Evolutionary conservation across 2,888 invertebrate genomes (phyloP).

Genomic region (Leptinotarsa haldemani): DNA sequence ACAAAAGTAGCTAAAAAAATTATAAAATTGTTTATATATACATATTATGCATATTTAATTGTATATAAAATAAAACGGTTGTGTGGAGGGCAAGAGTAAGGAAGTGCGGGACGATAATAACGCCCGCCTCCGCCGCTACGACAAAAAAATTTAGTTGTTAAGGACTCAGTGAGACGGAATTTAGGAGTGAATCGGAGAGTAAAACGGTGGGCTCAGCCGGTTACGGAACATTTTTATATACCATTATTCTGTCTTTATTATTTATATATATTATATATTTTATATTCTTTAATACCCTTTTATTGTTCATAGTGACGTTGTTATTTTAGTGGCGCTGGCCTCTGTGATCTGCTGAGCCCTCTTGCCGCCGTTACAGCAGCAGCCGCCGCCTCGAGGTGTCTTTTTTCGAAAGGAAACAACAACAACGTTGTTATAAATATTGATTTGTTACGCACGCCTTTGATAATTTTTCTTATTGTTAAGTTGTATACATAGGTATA

Average conservation of each 20-base stretch:
- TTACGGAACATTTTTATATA: constrained; percentile 55
- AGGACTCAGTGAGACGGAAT: not conserved
- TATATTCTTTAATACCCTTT: constrained; percentile 61
- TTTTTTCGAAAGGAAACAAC: too few species aligned
- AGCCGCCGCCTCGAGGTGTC: too few species aligned
- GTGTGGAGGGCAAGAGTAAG: constrained; percentile 53
- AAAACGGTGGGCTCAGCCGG: constrained; percentile 47
- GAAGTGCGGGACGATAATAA: constrained; percentile 37
- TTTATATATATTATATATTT: constrained; percentile 61
- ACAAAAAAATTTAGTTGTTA: not conserved
- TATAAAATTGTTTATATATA: constrained; percentile 64
- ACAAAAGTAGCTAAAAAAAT: constrained; percentile 63
- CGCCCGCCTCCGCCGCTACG: too few species aligned
- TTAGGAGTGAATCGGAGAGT: not conserved
- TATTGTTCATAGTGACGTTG: constrained; percentile 61
- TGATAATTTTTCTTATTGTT: constrained; percentile 61
- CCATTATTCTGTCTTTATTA: constrained; percentile 52
- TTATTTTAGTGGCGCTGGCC: constrained; percentile 53
- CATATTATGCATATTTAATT: constrained; percentile 59
- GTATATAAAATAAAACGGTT: constrained; percentile 56
- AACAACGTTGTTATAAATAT: constrained; percentile 40
- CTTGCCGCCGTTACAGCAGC: not conserved
- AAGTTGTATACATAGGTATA: constrained; percentile 63
- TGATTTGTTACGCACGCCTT: constrained; percentile 55
- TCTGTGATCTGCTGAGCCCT: constrained; percentile 57